These are phyloP conservation scores for Megalops cyprinoides DNA, from an alignment of 2,797 vertebrate genomes.

Conservation along the genomic window DNA sequence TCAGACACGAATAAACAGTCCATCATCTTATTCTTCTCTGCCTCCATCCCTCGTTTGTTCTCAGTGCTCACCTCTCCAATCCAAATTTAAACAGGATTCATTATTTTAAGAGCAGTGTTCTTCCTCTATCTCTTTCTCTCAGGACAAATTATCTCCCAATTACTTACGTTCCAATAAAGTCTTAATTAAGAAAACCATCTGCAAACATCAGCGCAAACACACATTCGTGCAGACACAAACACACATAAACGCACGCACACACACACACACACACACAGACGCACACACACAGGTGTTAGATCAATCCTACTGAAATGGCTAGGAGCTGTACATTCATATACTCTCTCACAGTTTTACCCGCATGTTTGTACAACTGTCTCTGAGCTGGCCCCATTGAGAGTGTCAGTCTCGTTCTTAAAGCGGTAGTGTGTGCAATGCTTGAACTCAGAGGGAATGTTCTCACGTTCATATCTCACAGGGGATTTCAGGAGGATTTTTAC, in stretches of 20 bases:
- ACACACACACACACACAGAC: constrained; percentile 34
- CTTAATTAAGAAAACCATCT: constrained; percentile 75
- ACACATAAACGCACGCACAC: constrained; percentile 16
- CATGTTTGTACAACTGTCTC: neutral
- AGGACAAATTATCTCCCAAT: constrained; percentile 71
- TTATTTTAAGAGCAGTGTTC: neutral
- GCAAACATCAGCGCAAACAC: constrained; percentile 50
- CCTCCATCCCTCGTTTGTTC: too few relatives aligned
- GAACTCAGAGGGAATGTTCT: neutral
- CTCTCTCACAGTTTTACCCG: neutral
- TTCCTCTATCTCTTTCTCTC: constrained; percentile 56
- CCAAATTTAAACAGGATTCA: neutral
- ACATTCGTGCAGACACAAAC: constrained; percentile 21
- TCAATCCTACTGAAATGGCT: neutral
- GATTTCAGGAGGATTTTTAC: neutral
- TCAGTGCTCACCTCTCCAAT: constrained; percentile 9
- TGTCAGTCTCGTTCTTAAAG: neutral
- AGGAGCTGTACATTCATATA: neutral
- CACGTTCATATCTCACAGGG: neutral
- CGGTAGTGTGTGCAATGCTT: neutral
- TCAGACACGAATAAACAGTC: neutral
- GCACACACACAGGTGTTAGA: constrained; percentile 23
- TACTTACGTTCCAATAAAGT: constrained; percentile 73
- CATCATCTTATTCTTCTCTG: neutral
- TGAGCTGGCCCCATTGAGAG: neutral